Evolutionary conservation across 2,888 invertebrate species (phyloP).

Genomic region (Hirtodrosophila histrioides): DNA sequence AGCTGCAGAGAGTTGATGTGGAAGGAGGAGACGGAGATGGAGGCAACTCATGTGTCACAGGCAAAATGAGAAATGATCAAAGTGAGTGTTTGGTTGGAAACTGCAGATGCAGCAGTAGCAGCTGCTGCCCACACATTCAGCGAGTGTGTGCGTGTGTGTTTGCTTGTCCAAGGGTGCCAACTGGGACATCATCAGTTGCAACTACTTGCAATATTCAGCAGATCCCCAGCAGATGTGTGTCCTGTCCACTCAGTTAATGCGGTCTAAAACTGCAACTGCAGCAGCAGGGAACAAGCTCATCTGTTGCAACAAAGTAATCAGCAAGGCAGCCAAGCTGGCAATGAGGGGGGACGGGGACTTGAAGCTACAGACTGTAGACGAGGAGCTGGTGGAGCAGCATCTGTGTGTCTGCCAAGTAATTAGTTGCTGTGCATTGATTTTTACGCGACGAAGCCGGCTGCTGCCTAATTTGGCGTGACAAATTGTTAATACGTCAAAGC

Average conservation of each 20-base stretch:
- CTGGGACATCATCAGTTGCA: conserved; percentile 71
- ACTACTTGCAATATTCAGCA: conserved; percentile 71
- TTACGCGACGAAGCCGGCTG: conserved; percentile 47
- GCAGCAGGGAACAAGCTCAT: conserved; percentile 42
- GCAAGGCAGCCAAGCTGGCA: conserved; percentile 43
- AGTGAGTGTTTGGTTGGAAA: conserved; percentile 75
- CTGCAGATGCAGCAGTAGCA: conserved; percentile 57
- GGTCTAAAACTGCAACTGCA: conserved; percentile 63
- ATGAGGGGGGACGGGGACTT: conserved; percentile 2
- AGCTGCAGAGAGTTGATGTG: conserved; percentile 8
- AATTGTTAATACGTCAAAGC: conserved; percentile 77
- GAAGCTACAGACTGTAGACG: conserved; percentile 1
- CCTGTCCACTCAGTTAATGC: conserved; percentile 74
- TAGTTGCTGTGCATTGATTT: conserved; percentile 78
- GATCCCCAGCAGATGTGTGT: conserved; percentile 44
- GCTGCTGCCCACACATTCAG: conserved; percentile 42
- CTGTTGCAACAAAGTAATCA: conserved; percentile 70
- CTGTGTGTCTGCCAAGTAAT: conserved; percentile 50
- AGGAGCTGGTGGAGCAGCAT: background rate
- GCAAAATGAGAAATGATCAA: conserved; percentile 78
- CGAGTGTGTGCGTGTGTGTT: conserved; percentile 5
- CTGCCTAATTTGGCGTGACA: conserved; percentile 75
- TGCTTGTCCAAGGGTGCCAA: conserved; percentile 37
- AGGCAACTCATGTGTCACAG: conserved; percentile 58
- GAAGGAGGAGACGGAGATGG: conserved; percentile 13